These are phyloP conservation scores for Potorous gilbertii DNA, from an alignment of 2,797 vertebrate species.

Conservation along the genomic window DNA sequence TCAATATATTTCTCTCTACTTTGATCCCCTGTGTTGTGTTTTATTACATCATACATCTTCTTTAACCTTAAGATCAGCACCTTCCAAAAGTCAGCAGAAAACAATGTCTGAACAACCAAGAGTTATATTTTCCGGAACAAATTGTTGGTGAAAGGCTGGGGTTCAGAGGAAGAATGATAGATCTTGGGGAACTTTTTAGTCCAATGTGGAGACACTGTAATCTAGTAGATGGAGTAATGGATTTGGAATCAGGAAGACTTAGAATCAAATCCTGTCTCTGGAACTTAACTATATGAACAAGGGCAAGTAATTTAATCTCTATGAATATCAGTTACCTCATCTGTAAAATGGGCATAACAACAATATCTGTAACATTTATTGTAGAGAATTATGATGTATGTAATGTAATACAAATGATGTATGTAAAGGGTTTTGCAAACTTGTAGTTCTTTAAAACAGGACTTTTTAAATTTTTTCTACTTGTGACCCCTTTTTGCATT, in stretches of 20 bases:
- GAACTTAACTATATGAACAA: background rate
- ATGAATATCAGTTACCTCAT: background rate
- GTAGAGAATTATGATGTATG: background rate
- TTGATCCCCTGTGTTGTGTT: background rate
- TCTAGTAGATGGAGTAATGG: background rate
- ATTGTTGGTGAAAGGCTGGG: background rate
- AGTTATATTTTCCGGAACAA: background rate
- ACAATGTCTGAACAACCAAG: background rate
- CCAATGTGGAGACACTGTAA: background rate
- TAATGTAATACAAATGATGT: background rate
- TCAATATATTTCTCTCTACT: background rate
- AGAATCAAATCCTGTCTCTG: background rate
- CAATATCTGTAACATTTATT: background rate
- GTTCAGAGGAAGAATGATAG: background rate
- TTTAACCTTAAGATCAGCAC: background rate
- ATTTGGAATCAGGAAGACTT: background rate
- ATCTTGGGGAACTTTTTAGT: background rate
- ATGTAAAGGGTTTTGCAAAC: background rate
- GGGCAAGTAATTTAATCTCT: background rate
- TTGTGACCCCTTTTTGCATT: too few species aligned
- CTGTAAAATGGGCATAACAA: background rate
- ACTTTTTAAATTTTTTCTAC: background rate
- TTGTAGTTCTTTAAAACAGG: background rate
- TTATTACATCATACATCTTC: background rate
- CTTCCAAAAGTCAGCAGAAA: background rate